phyloP scores from a whole-genome alignment of 2,113 vertebrate genomes.

The Fregetta grallaria region DNA sequence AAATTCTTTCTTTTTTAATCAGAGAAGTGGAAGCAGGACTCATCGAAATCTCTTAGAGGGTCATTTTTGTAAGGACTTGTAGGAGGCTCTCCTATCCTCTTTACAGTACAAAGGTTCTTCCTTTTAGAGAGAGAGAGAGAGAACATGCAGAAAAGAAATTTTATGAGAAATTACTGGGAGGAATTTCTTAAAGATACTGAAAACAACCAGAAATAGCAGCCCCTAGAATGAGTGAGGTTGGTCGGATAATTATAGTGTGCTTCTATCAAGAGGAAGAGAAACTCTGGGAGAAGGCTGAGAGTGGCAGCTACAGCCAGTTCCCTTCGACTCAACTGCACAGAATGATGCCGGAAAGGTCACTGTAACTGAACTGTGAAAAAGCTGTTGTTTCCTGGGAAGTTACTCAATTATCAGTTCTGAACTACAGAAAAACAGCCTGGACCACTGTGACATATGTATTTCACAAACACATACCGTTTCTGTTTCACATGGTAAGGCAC shows the following conservation, averaged over 20 bases:
- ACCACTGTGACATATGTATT: not conserved
- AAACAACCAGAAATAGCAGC: not conserved
- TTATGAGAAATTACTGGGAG: not conserved
- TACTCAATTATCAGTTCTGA: not conserved
- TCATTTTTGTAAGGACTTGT: not conserved
- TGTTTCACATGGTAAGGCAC: not conserved
- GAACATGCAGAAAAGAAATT: not conserved
- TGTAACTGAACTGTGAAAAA: not conserved
- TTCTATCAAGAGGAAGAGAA: not conserved
- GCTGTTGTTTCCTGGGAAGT: not conserved
- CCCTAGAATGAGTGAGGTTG: not conserved
- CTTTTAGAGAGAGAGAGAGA: not conserved
- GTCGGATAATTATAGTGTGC: not conserved
- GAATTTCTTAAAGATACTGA: not conserved
- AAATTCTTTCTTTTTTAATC: not conserved
- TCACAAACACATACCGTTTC: not conserved
- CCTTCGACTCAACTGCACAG: not conserved
- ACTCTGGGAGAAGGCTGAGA: not conserved
- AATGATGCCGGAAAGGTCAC: not conserved
- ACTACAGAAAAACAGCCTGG: not conserved
- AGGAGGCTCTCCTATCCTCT: not conserved
- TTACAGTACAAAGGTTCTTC: not conserved
- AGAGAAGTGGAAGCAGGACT: not conserved
- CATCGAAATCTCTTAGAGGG: not conserved
- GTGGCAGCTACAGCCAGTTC: not conserved